Base-by-base conservation (phyloP, 2,113 vertebrate genomes). In the Gopherus evgoodei region DNA sequence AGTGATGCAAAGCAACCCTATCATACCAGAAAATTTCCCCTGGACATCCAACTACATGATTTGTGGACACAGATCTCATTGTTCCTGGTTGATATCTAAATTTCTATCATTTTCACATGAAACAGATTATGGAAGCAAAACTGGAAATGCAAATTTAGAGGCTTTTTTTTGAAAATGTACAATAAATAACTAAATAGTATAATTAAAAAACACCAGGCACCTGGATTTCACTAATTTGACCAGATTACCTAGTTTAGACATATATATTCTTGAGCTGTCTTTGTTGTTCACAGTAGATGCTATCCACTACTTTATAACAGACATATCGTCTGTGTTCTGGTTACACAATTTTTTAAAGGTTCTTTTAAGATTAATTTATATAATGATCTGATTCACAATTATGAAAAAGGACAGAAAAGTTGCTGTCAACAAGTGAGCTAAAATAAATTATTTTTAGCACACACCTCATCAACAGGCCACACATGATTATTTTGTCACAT, bases 361-460 rank as follows among this genome's bases (percentile, higher is more conserved):
- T 93, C 59, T 85, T 95, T 94, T 5, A 93, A 91, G 53, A 57
- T 83, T 57, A 42, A 27, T 56, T 24, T 56, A 56, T 38, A 83
- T 59, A 95, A 92, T 85, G 82, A 87, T 86, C 79, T 21, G 80
- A 85, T 87, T 81, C 21, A 47, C 42, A 92, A 89, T 31, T 81
- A 83, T 49, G 65, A 2, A 25, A 25, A 44, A 88, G 54, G 44
- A 17, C 31, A 13, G 49, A 82, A 93, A 86, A 69, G 35, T n/a
- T 21, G 65, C 1, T 44, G 62, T 81, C 50, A n/a, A 1, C 31
- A 44, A 49, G 53, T 44, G 24, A 84, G 94, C 93, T 95, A 92
- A 83, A 94, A 78, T 22, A 44, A 81, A 42, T 72, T 97, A 94
- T 93, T 97, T 96, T 95, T 89, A 95, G 86, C 21, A 14, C 86